phyloP scores from a whole-genome alignment of 2,888 invertebrate species.

The Tiliacea citrago region DNA sequence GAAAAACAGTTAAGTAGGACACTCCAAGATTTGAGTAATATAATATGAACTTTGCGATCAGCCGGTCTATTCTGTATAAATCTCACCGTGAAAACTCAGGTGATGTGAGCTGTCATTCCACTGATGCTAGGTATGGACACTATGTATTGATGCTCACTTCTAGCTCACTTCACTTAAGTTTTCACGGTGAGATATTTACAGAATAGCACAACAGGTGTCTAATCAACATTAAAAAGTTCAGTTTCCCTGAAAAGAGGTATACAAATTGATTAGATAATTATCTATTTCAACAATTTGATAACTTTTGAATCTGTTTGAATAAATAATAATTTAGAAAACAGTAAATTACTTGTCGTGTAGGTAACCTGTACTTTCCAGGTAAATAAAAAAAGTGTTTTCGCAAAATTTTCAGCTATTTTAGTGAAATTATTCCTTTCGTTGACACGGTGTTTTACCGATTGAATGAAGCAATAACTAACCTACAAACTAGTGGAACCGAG shows the following conservation, averaged over 20 bases:
- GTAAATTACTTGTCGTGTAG: not conserved
- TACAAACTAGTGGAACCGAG: conserved; percentile 25
- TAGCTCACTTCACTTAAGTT: too few relatives aligned
- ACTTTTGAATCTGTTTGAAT: not conserved
- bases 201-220: not conserved
- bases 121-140: too few relatives aligned
- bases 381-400: not conserved
- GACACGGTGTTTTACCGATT: conserved; percentile 29
- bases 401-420: conserved; percentile 7
- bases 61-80: too few relatives aligned
- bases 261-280: not conserved
- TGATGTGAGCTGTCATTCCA: too few relatives aligned
- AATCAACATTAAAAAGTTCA: conserved; percentile 20
- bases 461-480: conserved; percentile 38
- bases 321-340: not conserved
- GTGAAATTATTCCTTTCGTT: conserved; percentile 14
- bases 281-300: not conserved
- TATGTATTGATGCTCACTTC: too few relatives aligned
- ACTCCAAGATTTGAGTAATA: not conserved
- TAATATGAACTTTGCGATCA: too few relatives aligned
- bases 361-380: too few relatives aligned
- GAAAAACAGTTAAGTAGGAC: not conserved
- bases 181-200: too few relatives aligned
- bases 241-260: not conserved
- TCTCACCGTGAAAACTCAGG: too few relatives aligned